phyloP scores from a whole-genome alignment of 1,140 invertebrate genomes.

The Acromyrmex echinatior region DNA sequence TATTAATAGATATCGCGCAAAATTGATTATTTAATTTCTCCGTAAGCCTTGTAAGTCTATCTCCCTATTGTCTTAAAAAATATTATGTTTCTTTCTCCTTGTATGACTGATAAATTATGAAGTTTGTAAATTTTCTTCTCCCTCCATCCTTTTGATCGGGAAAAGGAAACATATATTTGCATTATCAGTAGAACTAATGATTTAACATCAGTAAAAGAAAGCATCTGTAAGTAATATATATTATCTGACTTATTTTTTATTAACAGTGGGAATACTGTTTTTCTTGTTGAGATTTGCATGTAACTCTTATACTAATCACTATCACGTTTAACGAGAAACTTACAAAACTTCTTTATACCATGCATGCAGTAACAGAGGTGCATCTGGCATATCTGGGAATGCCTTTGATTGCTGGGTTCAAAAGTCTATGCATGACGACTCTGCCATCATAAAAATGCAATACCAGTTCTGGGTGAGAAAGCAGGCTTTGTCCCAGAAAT shows the following conservation, averaged over 20 bases:
- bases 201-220: not conserved
- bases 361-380: slow-evolving; percentile 73
- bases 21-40: not conserved
- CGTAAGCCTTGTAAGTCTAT: not conserved
- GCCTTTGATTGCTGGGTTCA: slow-evolving; percentile 80
- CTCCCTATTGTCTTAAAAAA: not conserved
- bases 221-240: not conserved
- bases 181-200: not conserved
- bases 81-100: not conserved
- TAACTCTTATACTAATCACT: not conserved
- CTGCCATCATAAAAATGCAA: slow-evolving; percentile 93
- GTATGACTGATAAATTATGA: not conserved
- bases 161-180: not conserved
- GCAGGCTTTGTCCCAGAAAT: slow-evolving; percentile 96
- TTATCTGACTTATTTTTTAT: not conserved
- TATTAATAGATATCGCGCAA: slow-evolving; percentile 38
- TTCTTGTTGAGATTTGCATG: not conserved
- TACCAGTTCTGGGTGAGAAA: slow-evolving; percentile 99
- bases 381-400: slow-evolving; percentile 78
- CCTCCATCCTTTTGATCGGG: not conserved
- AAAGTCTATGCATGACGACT: slow-evolving; percentile 76
- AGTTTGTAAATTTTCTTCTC: not conserved
- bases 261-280: not conserved
- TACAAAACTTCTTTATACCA: slow-evolving; percentile 1
- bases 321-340: slow-evolving; percentile 2